Conservation (phyloP, 1,140 invertebrate species). For the Lamellibrachia luymesi region DNA sequence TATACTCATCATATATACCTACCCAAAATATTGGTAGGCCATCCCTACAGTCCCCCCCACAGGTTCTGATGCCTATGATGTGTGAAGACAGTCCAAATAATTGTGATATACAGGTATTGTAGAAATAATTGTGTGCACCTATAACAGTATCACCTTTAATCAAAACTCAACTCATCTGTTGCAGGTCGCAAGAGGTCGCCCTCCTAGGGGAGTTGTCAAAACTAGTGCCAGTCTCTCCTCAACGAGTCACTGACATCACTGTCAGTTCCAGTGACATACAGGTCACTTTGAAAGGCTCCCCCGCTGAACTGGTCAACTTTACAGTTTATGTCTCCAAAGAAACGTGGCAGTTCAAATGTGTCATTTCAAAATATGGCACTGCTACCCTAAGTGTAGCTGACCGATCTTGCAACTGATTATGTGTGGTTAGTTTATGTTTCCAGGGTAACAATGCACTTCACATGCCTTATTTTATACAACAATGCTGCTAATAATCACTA, state of each 20-base stretch:
- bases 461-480: neutral
- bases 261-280: neutral
- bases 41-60: too few relatives aligned
- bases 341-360: neutral
- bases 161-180: neutral
- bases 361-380: neutral
- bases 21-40: too few relatives aligned
- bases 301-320: neutral
- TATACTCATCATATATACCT: neutral
- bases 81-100: too few relatives aligned
- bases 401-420: neutral
- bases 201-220: slow-evolving; percentile 12
- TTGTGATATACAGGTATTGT: neutral
- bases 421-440: neutral
- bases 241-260: neutral
- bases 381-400: neutral
- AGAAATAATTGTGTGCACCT: neutral
- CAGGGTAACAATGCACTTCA: neutral
- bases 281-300: neutral
- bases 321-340: neutral
- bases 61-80: too few relatives aligned
- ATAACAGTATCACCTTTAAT: too few relatives aligned
- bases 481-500: too few relatives aligned
- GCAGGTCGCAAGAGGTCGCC: neutral
- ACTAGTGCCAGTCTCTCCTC: slow-evolving; percentile 8